Evolutionary conservation across 2,797 vertebrate species (phyloP), one percentile per base, ranked within the genome.

Genomic region (Ispidina lecontei): DNA sequence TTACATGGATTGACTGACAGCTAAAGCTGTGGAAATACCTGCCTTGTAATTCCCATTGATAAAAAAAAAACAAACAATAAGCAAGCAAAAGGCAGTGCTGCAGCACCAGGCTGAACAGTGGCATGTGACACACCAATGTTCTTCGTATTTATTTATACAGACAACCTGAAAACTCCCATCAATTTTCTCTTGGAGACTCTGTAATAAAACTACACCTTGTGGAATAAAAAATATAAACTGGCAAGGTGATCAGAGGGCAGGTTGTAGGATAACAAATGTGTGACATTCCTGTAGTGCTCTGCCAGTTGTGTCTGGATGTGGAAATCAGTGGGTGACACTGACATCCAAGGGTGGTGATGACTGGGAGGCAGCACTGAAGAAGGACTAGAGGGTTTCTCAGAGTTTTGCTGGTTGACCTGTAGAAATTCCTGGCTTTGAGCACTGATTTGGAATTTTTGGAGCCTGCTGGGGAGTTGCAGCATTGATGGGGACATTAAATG

Each of bases 391-490:
- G 3, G 1, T 39, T 31, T 43, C 18, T 60, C 15, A 33, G 49
- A 15, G 12, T 29, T 90, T 84, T 72, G 12, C 10, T 59, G 22
- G 8, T 51, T 6, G 6, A 23, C 20, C 23, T 31, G 5, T 41
- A 60, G 6, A 44, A 74, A 37, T 0, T 71, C 16, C 3, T 9
- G 0, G 0, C 10, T 88, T 26, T 63, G 28, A 37, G 0, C 29
- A 14, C 16, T 14, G 25, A 4, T 81, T 64, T 25, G 52, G 31
- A 25, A 23, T 6, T 14, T 77, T 59, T 29, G 62, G 51, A 14
- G 39, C 19, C 64, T 44, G 14, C 9, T 13, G 12, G 21, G 62
- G 3, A 0, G 0, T 1, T 4, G 63, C 26, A 71, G 44, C 18
- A 1, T 1, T 3, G 23, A 7, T n/a, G 35, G 51, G 51, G 26